Evolutionary conservation across 2,797 vertebrate species (phyloP).

Genomic region (Coregonus suidteri): DNA sequence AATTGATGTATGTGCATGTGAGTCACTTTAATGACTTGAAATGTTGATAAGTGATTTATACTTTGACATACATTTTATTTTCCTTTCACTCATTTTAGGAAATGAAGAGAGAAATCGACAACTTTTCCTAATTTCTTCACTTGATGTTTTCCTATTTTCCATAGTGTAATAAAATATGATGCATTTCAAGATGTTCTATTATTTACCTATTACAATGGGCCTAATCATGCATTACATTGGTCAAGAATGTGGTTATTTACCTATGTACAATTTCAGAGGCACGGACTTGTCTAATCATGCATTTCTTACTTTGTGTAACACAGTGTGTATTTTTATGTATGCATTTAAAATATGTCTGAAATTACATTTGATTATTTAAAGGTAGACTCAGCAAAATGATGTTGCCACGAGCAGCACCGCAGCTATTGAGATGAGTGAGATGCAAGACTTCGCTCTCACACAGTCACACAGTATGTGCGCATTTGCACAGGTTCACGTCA

Average conservation of each 20-base stretch:
- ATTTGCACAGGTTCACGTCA: too few species aligned
- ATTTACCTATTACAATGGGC: background rate
- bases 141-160: background rate
- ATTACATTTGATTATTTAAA: too few species aligned
- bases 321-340: too few species aligned
- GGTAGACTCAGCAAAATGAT: too few species aligned
- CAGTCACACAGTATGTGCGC: too few species aligned
- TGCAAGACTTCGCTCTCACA: too few species aligned
- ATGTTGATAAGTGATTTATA: background rate
- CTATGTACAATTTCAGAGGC: too few species aligned
- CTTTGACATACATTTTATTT: conserved; percentile 1
- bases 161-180: conserved; percentile 11
- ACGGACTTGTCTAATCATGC: too few species aligned
- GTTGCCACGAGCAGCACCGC: too few species aligned
- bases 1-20: background rate
- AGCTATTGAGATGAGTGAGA: too few species aligned
- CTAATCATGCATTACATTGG: background rate
- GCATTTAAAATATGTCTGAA: too few species aligned
- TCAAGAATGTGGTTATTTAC: background rate
- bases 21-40: background rate
- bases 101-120: conserved; percentile 65
- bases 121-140: conserved; percentile 51
- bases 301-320: too few species aligned
- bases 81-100: conserved; percentile 54
- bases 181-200: background rate